Percentiles rank a stretch among this genome's conserved stretches.
Evolutionary conservation across 2,113 vertebrate genomes (phyloP).

Genomic region (Xenus cinereus): DNA sequence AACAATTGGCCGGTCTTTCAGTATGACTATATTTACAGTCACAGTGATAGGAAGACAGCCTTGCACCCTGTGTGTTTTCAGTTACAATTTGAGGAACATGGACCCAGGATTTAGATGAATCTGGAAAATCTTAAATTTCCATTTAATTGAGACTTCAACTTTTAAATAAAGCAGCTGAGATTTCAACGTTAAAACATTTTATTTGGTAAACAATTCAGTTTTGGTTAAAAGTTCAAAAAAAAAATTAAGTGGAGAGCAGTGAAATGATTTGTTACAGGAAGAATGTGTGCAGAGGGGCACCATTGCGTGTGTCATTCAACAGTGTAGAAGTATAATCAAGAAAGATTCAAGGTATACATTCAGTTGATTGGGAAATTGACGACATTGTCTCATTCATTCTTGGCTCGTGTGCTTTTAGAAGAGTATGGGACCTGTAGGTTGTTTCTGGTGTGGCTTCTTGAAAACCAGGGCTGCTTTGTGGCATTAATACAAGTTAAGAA

Average conservation of each 20-base stretch:
- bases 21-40: fast-evolving
- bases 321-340: background rate
- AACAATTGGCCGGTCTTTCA: fast-evolving
- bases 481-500: background rate
- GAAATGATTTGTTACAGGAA: background rate
- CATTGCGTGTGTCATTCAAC: background rate
- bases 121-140: background rate
- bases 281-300: fast-evolving
- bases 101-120: background rate
- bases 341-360: background rate
- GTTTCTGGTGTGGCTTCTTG: background rate
- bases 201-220: background rate
- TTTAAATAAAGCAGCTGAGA: background rate
- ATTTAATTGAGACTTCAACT: background rate
- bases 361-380: background rate
- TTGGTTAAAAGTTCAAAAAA: background rate
- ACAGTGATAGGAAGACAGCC: background rate
- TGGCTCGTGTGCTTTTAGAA: background rate
- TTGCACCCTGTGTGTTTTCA: background rate
- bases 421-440: background rate
- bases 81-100: background rate
- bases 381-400: background rate
- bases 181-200: background rate
- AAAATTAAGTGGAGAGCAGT: background rate
- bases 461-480: background rate